Evolutionary conservation across 2,113 vertebrate species (phyloP).

Genomic region (Planiliza haematocheilus): DNA sequence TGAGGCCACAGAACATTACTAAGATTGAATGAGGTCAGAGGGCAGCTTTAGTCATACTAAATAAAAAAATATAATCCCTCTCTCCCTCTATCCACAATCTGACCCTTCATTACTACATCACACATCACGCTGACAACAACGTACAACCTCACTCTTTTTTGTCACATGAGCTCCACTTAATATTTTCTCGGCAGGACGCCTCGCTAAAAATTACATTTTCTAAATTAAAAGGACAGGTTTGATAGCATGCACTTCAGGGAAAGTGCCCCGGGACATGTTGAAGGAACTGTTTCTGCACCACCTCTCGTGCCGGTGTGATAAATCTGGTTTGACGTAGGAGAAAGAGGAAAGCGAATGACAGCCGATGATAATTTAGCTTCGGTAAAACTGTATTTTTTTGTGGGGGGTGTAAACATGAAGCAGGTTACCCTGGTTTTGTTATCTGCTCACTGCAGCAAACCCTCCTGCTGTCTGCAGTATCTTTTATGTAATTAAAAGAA

Average conservation of each 20-base stretch:
- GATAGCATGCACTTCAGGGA: neutral
- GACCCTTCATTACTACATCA: neutral
- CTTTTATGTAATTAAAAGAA: constrained; percentile 2
- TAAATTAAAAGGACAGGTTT: constrained; percentile 38
- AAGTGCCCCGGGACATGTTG: neutral
- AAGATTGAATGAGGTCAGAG: neutral
- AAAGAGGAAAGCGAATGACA: constrained; percentile 2
- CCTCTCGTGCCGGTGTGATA: neutral
- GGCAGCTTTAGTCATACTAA: neutral
- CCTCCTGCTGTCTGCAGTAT: neutral
- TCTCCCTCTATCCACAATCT: neutral
- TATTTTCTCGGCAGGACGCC: neutral
- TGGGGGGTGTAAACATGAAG: too few relatives aligned
- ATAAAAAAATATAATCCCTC: neutral
- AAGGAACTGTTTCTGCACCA: constrained; percentile 1
- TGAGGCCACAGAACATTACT: neutral
- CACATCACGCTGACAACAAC: neutral
- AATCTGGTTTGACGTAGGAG: neutral
- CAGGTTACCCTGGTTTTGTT: neutral
- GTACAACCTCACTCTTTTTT: neutral
- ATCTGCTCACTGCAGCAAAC: neutral
- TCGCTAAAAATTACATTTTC: constrained; percentile 28
- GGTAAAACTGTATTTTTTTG: neutral
- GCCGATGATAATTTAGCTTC: neutral
- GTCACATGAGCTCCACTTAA: neutral